A percentile compares a stretch with the other conserved stretches of the same genome.
These are phyloP conservation scores for Nicator chloris DNA, from an alignment of 2,113 vertebrate species.

Conservation along the genomic window DNA sequence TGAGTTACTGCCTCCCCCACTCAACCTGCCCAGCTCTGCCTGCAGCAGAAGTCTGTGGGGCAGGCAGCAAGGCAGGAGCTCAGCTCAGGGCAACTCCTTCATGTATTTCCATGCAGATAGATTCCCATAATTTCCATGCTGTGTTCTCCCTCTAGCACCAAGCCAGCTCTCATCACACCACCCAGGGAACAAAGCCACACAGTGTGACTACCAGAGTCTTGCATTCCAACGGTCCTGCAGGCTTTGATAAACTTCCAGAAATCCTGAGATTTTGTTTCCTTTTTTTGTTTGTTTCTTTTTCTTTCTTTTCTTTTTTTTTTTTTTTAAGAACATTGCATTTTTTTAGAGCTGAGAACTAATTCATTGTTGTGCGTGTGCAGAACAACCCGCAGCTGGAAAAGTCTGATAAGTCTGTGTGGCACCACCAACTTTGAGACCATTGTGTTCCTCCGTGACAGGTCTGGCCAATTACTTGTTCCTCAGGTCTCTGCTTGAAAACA, in stretches of 20 bases:
- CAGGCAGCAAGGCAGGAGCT: not conserved
- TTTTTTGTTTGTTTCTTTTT: not conserved
- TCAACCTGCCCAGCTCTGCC: not conserved
- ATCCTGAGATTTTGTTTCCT: no score
- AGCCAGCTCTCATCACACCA: not conserved
- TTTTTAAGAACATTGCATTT: fast-evolving
- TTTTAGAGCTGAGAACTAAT: not conserved
- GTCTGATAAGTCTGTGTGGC: not conserved
- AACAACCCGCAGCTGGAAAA: fast-evolving
- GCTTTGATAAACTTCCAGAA: not conserved
- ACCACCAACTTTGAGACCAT: not conserved
- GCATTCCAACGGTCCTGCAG: not conserved
- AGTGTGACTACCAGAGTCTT: not conserved
- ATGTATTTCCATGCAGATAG: not conserved
- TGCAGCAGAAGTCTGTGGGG: not conserved
- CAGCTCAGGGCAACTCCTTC: not conserved
- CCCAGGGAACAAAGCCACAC: not conserved
- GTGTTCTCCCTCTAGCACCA: not conserved
- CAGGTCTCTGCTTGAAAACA: not conserved
- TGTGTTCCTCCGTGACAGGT: not conserved
- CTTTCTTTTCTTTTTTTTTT: no score
- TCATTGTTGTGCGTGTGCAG: not conserved
- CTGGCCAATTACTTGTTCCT: not conserved
- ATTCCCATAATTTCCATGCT: not conserved
- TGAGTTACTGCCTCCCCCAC: fast-evolving